Base-by-base conservation (phyloP, 2,888 invertebrate species). In the Nebria brevicollis region DNA sequence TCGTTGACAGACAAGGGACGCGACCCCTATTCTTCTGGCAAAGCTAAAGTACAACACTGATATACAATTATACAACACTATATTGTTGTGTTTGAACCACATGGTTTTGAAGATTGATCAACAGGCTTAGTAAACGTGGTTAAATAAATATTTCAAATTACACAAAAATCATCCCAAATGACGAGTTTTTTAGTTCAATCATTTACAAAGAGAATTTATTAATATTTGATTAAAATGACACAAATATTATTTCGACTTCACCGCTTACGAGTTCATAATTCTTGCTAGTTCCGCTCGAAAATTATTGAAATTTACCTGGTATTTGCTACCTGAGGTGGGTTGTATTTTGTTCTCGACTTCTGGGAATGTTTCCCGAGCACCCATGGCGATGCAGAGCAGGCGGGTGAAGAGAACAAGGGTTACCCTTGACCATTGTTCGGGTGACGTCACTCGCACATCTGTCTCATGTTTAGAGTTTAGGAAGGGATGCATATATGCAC, bases 1-100 rank as follows among this genome's bases (percentile, higher is more conserved):
- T 54, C 54, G 54, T 54, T 54, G 54, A 54, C 54, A 54, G 54
- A 54, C 54, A 54, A 54, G 54, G 54, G 54, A 54, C 54, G 54
- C 54, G 8, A 54, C 54, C 54, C 54, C 54, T 11, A 54, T 54
- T 54, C 54, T 54, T 54, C 4, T 54, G 8, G 54, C 54, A 13
- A 54, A 13, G 34, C 1, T 34, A 54, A 54, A 54, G 54, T 54
- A 54, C 54, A 54, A 54, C 54, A 54, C 54, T 54, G 54, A 54
- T 54, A 54, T 54, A 54, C 54, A 54, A 54, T 54, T 54, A 54
- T 54, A 54, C 54, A 54, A 54, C 54, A 54, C 54, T 3, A 54
- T 54, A 54, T 54, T 54, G 13, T 54, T 54, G 54, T 54, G 54
- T 54, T 54, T 54, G 54, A 54, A 54, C 54, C 54, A 54, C 54